Percentiles rank a stretch among this genome's conserved stretches.
phyloP scores from a whole-genome alignment of 2,113 vertebrate species.

The Forbesichthys papilliferus region DNA sequence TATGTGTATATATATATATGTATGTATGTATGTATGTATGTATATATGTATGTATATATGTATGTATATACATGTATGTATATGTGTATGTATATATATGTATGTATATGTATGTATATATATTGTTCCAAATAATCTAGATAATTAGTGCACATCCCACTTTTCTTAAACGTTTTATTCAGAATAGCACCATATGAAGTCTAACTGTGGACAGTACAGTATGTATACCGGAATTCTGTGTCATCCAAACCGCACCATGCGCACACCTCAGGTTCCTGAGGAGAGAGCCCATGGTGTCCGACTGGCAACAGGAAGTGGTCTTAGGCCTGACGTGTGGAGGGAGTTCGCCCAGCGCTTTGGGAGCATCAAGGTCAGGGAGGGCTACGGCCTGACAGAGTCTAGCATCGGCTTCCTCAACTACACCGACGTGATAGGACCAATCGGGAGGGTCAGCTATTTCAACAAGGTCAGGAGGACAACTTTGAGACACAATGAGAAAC shows the following conservation, averaged over 20 bases:
- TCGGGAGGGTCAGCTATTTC: constrained; percentile 85
- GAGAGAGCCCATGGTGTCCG: constrained; percentile 76
- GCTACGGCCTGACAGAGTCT: constrained; percentile 85
- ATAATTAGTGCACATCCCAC: too few relatives aligned
- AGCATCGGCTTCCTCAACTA: constrained; percentile 89
- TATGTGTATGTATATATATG: too few relatives aligned
- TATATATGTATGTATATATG: too few relatives aligned
- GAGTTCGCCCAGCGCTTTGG: constrained; percentile 81
- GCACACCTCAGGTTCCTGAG: constrained; percentile 57
- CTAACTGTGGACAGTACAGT: too few relatives aligned
- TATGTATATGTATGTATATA: too few relatives aligned
- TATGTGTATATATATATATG: too few relatives aligned
- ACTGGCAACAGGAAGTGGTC: constrained; percentile 81
- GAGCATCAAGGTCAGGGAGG: constrained; percentile 79
- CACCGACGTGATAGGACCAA: constrained; percentile 76
- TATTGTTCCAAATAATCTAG: too few relatives aligned
- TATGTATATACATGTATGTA: too few relatives aligned
- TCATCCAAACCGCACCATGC: background rate
- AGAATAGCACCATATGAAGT: too few relatives aligned
- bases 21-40: too few relatives aligned
- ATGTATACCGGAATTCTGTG: background rate
- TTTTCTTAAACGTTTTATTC: too few relatives aligned
- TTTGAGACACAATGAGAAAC: background rate
- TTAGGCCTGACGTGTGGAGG: constrained; percentile 84
- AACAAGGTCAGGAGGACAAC: constrained; percentile 59